Conservation (phyloP, 2,797 vertebrate species). For the Hybognathus amarus region DNA sequence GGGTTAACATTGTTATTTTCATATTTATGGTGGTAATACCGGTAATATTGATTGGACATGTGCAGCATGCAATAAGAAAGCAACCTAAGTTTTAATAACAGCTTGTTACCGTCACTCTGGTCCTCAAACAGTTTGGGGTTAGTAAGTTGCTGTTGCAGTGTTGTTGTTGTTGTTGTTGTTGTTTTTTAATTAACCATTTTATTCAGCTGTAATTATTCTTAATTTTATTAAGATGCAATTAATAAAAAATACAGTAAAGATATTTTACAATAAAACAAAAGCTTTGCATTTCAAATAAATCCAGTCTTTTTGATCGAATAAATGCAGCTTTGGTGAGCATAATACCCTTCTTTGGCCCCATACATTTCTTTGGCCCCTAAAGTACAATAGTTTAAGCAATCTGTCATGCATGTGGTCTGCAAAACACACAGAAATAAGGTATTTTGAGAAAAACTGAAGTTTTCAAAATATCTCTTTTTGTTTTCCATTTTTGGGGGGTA, state of each 20-base stretch:
- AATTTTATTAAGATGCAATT: neutral
- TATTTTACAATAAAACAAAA: neutral
- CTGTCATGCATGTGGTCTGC: neutral
- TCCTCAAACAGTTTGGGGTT: no score
- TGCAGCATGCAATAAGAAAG: neutral
- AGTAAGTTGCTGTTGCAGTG: no score
- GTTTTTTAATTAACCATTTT: no score
- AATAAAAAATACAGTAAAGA: neutral
- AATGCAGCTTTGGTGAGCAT: no score
- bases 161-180: no score
- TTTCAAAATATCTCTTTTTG: neutral
- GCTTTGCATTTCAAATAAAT: neutral
- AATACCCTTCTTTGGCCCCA: neutral
- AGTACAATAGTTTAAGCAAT: no score
- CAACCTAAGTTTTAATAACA: no score
- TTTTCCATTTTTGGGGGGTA: neutral
- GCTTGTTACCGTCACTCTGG: no score
- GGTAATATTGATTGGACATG: neutral
- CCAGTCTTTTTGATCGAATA: neutral
- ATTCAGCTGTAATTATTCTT: neutral
- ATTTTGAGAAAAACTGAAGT: neutral
- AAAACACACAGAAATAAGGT: neutral
- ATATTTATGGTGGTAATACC: neutral
- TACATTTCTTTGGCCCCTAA: neutral
- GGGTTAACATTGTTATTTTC: neutral